Conservation (phyloP, 2,888 invertebrate species). For the Ormia ochracea region DNA sequence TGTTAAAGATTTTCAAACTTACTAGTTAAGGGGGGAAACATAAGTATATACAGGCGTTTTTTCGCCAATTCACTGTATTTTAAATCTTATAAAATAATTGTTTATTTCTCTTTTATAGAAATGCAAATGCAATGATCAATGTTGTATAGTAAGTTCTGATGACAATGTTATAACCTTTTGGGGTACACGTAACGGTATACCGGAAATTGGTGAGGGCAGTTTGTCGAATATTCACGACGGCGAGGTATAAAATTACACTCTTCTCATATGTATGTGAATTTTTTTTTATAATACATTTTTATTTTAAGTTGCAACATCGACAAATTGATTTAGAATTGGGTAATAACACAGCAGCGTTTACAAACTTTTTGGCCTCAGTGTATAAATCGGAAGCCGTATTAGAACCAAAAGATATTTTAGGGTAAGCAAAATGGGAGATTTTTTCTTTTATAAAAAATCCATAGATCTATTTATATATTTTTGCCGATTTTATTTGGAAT, state of each 20-base stretch:
- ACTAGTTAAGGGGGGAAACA: too few relatives aligned
- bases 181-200: conserved; percentile 79
- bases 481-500: too few relatives aligned
- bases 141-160: conserved; percentile 81
- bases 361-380: conserved; percentile 76
- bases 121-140: conserved; percentile 81
- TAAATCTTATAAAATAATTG: not conserved
- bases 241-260: conserved; percentile 13
- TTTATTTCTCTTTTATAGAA: conserved; percentile 76
- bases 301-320: conserved; percentile 13
- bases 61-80: too few relatives aligned
- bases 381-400: conserved; percentile 77
- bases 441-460: too few relatives aligned
- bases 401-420: conserved; percentile 78
- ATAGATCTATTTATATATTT: too few relatives aligned
- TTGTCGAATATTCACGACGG: conserved; percentile 37
- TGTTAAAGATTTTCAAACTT: too few relatives aligned
- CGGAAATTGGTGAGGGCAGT: conserved; percentile 67
- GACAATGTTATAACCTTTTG: conserved; percentile 84
- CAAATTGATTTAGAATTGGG: conserved; percentile 70
- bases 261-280: not conserved
- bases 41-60: too few relatives aligned
- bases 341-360: conserved; percentile 76
- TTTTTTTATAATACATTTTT: not conserved
- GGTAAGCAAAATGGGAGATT: conserved; percentile 73